Evolutionary conservation across 2,888 invertebrate genomes (phyloP), one percentile per base, ranked within the genome.

Genomic region (Ypsolopha sequella): DNA sequence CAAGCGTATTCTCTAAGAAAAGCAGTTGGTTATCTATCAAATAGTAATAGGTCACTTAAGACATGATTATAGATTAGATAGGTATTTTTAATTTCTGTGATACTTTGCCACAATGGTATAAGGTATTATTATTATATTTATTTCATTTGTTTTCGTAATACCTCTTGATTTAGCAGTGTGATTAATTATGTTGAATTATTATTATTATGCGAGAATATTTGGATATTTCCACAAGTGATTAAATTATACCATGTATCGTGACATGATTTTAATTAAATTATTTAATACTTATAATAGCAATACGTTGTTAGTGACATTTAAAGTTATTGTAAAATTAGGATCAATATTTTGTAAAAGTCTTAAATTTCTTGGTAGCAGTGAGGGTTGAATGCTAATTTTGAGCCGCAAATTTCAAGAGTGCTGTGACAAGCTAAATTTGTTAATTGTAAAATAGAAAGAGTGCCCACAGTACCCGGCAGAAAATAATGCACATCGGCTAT

Each of bases 31-130:
- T 34, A n/a, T 24, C 24, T 34, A n/a, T 24, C 24, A 24, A 36
- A 10, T 44, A 43, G 43, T 44, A 43, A 13, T 44, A 36, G 41
- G 35, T 50, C 67, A 71, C 70, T 73, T 64, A 74, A 69, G 66
- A 73, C 74, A 68, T 68, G 72, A 76, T 80, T 38, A 36, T 47
- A 80, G 77, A 79, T 80, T 82, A 84, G 84, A 79, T 85, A 84
- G 80, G 73, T 78, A 76, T 75, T 76, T 76, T 85, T 85, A 76
- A 81, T 82, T 86, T 85, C 85, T 86, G 85, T 85, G 85, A 86
- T 86, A 86, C 80, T 84, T 82, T 84, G 81, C 84, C 84, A 69
- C 64, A 76, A 75, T 70, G 81, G 80, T 84, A 85, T 82, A 81
- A 82, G 80, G 70, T 70, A 78, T 74, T 80, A 69, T 73, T 75